Conservation (phyloP, 2,113 vertebrate species). For the Elephas maximus region DNA sequence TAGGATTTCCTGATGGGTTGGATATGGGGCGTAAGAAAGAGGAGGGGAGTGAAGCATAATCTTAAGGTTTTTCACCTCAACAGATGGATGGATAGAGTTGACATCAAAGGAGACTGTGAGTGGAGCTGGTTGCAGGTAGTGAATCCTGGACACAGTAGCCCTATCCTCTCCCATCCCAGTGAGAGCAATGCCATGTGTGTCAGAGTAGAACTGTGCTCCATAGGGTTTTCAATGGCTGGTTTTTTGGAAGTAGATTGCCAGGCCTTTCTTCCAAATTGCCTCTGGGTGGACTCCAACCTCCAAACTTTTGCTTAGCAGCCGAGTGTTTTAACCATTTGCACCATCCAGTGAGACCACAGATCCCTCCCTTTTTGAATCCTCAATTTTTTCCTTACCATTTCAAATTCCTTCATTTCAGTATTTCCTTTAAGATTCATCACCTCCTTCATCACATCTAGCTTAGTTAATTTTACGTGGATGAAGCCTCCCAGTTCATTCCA, state of each 20-base stretch:
- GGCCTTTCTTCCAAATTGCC: background rate
- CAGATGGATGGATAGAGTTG: background rate
- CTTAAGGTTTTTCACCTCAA: background rate
- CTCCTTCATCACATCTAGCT: conserved; percentile 47
- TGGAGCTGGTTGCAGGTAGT: background rate
- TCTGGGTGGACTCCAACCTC: background rate
- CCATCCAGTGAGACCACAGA: accelerated
- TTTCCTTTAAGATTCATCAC: conserved; percentile 27
- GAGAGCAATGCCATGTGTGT: background rate
- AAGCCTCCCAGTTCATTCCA: conserved; percentile 63
- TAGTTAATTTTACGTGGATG: conserved; percentile 68
- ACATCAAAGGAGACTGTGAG: background rate
- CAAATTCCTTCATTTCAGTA: background rate
- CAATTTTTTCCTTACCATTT: background rate
- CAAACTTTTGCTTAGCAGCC: background rate
- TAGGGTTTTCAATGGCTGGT: background rate
- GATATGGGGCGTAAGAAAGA: background rate
- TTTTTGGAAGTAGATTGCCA: background rate
- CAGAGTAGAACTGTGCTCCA: background rate
- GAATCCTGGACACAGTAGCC: background rate
- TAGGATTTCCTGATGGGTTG: background rate
- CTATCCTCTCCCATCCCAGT: background rate
- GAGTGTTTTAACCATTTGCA: background rate
- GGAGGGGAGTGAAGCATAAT: background rate
- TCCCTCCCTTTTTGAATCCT: background rate